Base-by-base conservation (phyloP, 2,888 invertebrate genomes). In the Synanthedon formicaeformis region DNA sequence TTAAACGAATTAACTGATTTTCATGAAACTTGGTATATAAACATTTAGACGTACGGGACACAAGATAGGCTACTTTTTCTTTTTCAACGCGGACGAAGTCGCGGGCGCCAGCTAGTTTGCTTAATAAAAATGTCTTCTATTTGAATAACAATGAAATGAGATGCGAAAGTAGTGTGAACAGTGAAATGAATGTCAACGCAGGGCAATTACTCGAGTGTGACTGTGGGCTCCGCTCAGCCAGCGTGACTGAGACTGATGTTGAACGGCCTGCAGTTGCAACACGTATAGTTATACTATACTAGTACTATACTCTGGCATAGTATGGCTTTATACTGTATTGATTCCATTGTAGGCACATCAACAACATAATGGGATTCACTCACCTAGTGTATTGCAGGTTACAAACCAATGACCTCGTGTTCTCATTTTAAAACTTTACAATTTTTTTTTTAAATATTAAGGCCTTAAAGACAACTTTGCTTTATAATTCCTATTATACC, bases 191-290 rank as follows among this genome's bases (percentile, higher is more conserved):
- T 60, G 58, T 52, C 41, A 41, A 58, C 59, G 60, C 61, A 57
- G 62, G 45, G 45, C 34, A 34, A 57, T 63, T 70, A 72, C 65
- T 74, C 72, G 69, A 67, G 66, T 74, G 73, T 74, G 71, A 76
- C 77, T 45, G 70, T 64, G 69, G 63, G 6, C 45, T 71, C 67
- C 67, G 69, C 70, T 73, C 57, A 61, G 65, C 61, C 65, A 75
- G 73, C 76, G 76, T 81, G 76, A 81, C 82, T 57, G 66, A 63
- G 69, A 65, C 55, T 51, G 70, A 75, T 73, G 72, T 73, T 73
- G 10, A 34, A 69, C 69, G 67, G 67, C 55, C 5, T 41, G 27
- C 16, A 51, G 48, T 53, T 50, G 53, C 54, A 49, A 49, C 49
- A 49, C 13, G 16, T 6, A 45, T 4, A 4, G 45, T 45, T 45